A percentile compares a stretch with the other conserved stretches of the same genome.
These are phyloP conservation scores for Listrodromus nycthemerus DNA, from an alignment of 2,888 invertebrate genomes.

Conservation along the genomic window DNA sequence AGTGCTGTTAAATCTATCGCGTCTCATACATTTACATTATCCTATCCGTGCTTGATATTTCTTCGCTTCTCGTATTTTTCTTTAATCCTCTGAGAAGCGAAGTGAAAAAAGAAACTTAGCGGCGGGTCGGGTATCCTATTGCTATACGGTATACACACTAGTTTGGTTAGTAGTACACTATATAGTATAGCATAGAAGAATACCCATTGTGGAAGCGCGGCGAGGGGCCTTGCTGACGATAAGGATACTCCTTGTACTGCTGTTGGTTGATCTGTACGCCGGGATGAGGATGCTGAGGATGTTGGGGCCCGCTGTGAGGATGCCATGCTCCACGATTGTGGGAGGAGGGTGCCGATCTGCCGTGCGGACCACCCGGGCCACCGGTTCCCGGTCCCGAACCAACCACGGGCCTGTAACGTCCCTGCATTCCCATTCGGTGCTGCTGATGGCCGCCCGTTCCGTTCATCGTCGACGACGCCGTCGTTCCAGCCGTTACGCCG, in stretches of 20 bases:
- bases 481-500: slow-evolving; percentile 6
- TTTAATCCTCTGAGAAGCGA: too few species aligned
- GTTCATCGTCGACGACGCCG: slow-evolving; percentile 67
- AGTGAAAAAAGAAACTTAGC: slow-evolving; percentile 19
- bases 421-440: slow-evolving; percentile 79
- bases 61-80: too few species aligned
- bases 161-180: slow-evolving; percentile 3
- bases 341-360: slow-evolving; percentile 71
- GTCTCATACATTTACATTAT: too few species aligned
- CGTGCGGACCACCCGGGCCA: slow-evolving; percentile 67
- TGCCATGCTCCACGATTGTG: slow-evolving; percentile 77
- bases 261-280: slow-evolving; percentile 74
- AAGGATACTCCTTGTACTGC: slow-evolving; percentile 80
- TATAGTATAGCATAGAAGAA: slow-evolving; percentile 47
- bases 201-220: slow-evolving; percentile 80
- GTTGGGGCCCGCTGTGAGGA: slow-evolving; percentile 72
- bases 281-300: slow-evolving; percentile 73
- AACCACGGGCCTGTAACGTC: slow-evolving; percentile 77
- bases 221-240: slow-evolving; percentile 78
- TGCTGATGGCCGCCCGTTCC: slow-evolving; percentile 77
- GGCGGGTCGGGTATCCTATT: background rate
- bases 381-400: slow-evolving; percentile 68
- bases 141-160: background rate
- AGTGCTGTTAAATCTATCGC: too few species aligned
- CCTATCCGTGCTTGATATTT: too few species aligned